Evolutionary conservation across 1,140 invertebrate species (phyloP).

Genomic region (Venturia canescens): DNA sequence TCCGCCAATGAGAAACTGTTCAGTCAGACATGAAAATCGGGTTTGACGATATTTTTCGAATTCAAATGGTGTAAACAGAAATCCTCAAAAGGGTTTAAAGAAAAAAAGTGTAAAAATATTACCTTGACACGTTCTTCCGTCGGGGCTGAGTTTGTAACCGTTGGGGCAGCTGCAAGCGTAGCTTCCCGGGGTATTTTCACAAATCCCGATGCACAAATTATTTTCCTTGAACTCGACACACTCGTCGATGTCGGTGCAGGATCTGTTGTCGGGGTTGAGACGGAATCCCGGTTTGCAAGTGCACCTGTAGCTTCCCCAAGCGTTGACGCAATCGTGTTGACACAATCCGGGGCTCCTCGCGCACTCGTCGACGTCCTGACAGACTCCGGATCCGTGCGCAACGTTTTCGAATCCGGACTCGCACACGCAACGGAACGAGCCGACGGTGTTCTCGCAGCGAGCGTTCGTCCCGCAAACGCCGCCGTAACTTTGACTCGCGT

Average conservation of each 20-base stretch:
- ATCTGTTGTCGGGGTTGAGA: conserved; percentile 85
- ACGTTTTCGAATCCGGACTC: conserved; percentile 83
- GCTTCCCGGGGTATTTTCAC: conserved; percentile 91
- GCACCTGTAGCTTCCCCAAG: conserved; percentile 89
- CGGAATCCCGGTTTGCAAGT: conserved; percentile 85
- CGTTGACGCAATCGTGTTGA: conserved; percentile 90
- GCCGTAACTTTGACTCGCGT: conserved; percentile 53
- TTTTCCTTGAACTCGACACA: conserved; percentile 85
- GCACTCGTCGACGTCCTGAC: conserved; percentile 85
- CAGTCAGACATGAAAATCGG: no score
- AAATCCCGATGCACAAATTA: conserved; percentile 89
- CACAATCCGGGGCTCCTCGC: conserved; percentile 81
- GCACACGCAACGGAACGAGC: conserved; percentile 81
- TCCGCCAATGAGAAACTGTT: no score
- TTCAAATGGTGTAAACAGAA: not conserved
- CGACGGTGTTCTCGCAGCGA: conserved; percentile 79
- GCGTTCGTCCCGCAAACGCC: conserved; percentile 67
- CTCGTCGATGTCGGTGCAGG: conserved; percentile 92
- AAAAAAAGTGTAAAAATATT: conserved; percentile 41
- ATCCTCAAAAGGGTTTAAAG: not conserved
- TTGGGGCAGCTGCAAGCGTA: conserved; percentile 91
- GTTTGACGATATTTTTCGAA: no score
- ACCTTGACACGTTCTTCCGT: conserved; percentile 87
- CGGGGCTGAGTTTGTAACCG: conserved; percentile 86
- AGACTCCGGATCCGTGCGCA: conserved; percentile 69